Percentiles rank a stretch among this genome's conserved stretches.
Conservation (phyloP, 2,113 vertebrate species). For the Centrocercus urophasianus region DNA sequence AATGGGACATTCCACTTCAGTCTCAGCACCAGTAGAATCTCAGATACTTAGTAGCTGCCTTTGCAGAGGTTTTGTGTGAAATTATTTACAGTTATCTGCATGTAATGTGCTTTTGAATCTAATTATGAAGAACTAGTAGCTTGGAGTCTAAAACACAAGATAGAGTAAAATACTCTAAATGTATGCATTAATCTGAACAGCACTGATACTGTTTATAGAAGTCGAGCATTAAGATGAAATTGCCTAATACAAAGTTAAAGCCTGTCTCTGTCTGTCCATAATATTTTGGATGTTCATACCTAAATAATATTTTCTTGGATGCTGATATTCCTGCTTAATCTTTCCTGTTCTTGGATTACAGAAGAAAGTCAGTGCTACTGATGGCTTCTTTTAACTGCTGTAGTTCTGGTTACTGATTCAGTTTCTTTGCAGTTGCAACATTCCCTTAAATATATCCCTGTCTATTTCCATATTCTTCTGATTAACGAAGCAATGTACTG, state of each 20-base stretch:
- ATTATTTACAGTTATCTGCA: not conserved
- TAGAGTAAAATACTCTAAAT: not conserved
- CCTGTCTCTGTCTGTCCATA: not conserved
- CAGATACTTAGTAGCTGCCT: not conserved
- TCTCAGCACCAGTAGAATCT: not conserved
- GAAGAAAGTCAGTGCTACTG: not conserved
- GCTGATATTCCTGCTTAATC: not conserved
- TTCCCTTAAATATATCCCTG: not conserved
- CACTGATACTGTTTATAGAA: not conserved
- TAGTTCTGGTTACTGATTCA: not conserved
- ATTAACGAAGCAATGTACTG: not conserved
- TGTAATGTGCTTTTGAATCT: not conserved
- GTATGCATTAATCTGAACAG: not conserved
- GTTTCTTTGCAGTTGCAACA: not conserved
- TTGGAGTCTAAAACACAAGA: not conserved
- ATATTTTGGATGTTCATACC: not conserved
- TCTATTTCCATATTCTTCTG: not conserved
- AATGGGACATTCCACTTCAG: not conserved
- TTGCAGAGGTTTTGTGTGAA: not conserved
- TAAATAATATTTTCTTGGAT: not conserved
- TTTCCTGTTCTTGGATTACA: not conserved
- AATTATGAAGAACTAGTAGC: not conserved
- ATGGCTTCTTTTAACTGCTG: not conserved
- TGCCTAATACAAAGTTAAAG: not conserved
- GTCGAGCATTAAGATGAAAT: not conserved